phyloP scores from a whole-genome alignment of 2,797 vertebrate genomes.

The Acrocephalus scirpaceus region DNA sequence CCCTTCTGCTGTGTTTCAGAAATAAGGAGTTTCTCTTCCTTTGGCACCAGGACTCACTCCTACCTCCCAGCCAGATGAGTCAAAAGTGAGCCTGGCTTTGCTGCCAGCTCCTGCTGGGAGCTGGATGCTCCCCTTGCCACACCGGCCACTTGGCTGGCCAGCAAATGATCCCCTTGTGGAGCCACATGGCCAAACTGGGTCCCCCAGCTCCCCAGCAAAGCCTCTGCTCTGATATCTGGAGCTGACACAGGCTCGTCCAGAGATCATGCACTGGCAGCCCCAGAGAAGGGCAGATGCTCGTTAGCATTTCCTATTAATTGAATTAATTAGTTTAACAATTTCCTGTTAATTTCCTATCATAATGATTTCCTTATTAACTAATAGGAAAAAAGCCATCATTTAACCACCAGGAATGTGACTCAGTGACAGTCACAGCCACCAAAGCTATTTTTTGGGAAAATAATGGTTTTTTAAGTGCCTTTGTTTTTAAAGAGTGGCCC shows the following conservation, averaged over 20 bases:
- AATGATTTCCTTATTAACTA: neutral
- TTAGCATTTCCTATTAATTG: neutral
- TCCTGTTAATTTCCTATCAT: neutral
- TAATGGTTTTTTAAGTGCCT: neutral
- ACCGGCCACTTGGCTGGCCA: accelerated
- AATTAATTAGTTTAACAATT: neutral
- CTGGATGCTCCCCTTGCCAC: neutral
- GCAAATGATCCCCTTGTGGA: accelerated
- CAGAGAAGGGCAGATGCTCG: neutral
- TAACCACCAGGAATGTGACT: neutral
- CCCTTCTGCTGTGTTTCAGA: neutral
- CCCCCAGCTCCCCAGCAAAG: neutral
- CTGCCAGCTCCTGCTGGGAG: neutral
- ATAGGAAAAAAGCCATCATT: neutral
- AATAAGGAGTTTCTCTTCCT: neutral
- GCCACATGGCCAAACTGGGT: neutral
- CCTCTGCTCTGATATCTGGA: neutral
- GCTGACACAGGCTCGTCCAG: accelerated
- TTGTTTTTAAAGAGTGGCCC: neutral
- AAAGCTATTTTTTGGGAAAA: neutral
- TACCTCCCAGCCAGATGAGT: neutral
- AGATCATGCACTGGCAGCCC: neutral
- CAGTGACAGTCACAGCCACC: neutral
- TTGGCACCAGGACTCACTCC: neutral
- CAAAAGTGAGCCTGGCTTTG: accelerated